Conservation (phyloP, 2,888 invertebrate genomes). For the Chrysomela aeneicollis region DNA sequence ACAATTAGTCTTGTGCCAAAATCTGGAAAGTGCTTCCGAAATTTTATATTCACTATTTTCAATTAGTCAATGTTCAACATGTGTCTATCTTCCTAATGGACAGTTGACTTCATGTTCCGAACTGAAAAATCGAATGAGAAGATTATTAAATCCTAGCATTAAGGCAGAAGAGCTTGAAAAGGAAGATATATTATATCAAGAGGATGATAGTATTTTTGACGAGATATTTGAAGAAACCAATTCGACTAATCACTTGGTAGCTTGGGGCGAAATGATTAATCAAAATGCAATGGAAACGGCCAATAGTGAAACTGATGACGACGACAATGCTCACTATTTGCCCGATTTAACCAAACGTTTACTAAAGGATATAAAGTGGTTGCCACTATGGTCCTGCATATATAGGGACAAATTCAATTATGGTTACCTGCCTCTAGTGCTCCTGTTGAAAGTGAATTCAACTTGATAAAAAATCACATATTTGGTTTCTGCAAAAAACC, state of each 20-base stretch:
- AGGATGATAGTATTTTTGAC: neutral
- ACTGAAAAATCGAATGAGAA: slow-evolving; percentile 4
- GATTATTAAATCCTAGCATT: slow-evolving; percentile 2
- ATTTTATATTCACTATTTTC: slow-evolving; percentile 9
- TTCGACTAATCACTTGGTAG: neutral
- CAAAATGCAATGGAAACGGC: neutral
- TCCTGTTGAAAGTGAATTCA: slow-evolving; percentile 6
- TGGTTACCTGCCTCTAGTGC: slow-evolving; percentile 11
- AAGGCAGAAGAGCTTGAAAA: neutral
- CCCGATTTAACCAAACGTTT: slow-evolving; percentile 3
- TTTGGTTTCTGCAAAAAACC: slow-evolving; percentile 3
- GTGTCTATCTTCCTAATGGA: neutral
- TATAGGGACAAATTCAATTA: neutral
- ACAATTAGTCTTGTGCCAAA: slow-evolving; percentile 5
- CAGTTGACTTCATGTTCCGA: neutral
- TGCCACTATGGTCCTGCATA: slow-evolving; percentile 9
- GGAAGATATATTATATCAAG: neutral
- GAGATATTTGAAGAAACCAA: neutral
- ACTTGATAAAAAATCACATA: slow-evolving; percentile 11
- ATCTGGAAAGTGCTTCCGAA: neutral
- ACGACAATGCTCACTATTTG: slow-evolving; percentile 14
- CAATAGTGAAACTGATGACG: slow-evolving; percentile 3
- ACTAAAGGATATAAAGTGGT: neutral
- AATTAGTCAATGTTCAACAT: slow-evolving; percentile 2
- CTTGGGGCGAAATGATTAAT: slow-evolving; percentile 1